Evolutionary conservation across 2,113 vertebrate species (phyloP), one percentile per base, ranked within the genome.

Genomic region (Platycercus adscitus): DNA sequence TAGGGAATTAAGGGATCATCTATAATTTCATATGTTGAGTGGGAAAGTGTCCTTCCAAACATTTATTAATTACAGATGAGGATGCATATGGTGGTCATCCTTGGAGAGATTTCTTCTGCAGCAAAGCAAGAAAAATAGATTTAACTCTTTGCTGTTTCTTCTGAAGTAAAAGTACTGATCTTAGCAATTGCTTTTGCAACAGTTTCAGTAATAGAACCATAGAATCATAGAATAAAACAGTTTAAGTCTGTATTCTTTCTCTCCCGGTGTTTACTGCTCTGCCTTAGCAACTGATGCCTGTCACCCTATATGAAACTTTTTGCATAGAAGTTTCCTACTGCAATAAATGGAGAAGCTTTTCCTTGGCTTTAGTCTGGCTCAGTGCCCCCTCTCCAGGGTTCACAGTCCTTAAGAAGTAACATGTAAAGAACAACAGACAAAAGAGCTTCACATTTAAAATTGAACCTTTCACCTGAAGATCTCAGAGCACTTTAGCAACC

Each of bases 1-100:
- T 97, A 77, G 91, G 93, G 96, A 95, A 96, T 97, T 96, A 95
- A 97, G 97, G 93, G 95, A 97, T 97, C 97, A 96, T 97, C 95
- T 93, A 89, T 88, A 96, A 96, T 97, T 97, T 97, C 93, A 93
- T 95, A 94, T 81, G 79, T 88, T 75, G 93, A 96, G 92, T 96
- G 91, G 96, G 95, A 93, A 96, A 97, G 53, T 92, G 78, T 87
- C 91, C 70, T 91, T 96, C 77, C 81, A 94, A 96, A 89, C 63
- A 65, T 93, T 94, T 96, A 96, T 95, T 94, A 91, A 93, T 95
- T 95, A 84, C 93, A 96, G 91, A 93, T 95, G 92, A 81, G 63
- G 63, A 50, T 94, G 53, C 0, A 0, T 91, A 85, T 80, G 81
- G 78, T 82, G 88, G 66, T 81, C 77, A 79, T 92, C 73, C n/a